These are phyloP conservation scores for Mohoua ochrocephala DNA, from an alignment of 2,113 vertebrate species.

Conservation along the genomic window DNA sequence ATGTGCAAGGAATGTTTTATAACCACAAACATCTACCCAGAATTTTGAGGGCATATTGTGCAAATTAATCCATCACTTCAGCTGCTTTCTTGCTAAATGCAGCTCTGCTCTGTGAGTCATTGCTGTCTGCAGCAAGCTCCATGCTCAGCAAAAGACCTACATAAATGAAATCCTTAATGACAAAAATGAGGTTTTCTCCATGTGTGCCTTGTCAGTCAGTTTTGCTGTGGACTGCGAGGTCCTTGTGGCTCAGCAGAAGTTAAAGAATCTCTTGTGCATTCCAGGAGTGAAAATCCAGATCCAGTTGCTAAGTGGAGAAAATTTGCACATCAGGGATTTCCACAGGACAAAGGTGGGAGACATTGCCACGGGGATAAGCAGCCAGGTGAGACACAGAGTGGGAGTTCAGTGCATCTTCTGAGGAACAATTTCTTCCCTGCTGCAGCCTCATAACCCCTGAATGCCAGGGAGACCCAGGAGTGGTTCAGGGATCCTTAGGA, in stretches of 20 bases:
- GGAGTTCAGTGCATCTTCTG: not conserved
- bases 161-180: not conserved
- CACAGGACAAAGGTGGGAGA: constrained; percentile 89
- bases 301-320: constrained; percentile 81
- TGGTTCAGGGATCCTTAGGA: not conserved
- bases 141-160: not conserved
- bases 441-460: not conserved
- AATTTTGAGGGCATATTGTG: not conserved
- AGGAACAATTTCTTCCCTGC: not conserved
- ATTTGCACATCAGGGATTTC: constrained; percentile 87
- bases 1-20: not conserved
- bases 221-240: not conserved
- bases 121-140: not conserved
- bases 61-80: not conserved
- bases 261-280: not conserved
- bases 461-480: not conserved
- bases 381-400: constrained; percentile 80
- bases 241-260: not conserved
- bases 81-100: constrained; percentile 8
- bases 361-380: constrained; percentile 92
- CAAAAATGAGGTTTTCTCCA: not conserved
- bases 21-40: not conserved
- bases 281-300: constrained; percentile 91
- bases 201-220: not conserved
- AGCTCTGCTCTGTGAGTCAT: constrained; percentile 14